Conservation (phyloP, 2,113 vertebrate species). For the Potamarius usumacintae region DNA sequence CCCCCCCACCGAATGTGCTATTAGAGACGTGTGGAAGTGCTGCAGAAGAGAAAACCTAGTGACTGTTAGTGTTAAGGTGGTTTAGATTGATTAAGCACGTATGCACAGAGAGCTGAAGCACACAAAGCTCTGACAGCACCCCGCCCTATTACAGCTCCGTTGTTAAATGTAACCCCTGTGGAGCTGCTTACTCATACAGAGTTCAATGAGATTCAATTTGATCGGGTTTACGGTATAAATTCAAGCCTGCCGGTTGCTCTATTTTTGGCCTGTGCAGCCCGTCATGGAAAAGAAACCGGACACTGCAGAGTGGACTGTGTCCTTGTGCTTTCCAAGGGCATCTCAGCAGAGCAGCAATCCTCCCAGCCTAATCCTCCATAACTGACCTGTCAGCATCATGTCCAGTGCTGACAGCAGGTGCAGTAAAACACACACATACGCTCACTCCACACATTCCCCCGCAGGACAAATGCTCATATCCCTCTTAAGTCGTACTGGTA, state of each 20-base stretch:
- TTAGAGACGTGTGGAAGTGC: constrained; percentile 28
- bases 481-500: neutral
- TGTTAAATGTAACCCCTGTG: neutral
- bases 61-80: constrained; percentile 23
- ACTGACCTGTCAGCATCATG: constrained; percentile 65
- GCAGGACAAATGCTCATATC: neutral
- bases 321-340: constrained; percentile 59
- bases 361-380: constrained; percentile 66
- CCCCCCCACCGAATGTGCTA: neutral
- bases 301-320: constrained; percentile 44
- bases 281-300: constrained; percentile 15
- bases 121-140: neutral
- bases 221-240: constrained; percentile 5
- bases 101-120: neutral
- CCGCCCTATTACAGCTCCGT: neutral
- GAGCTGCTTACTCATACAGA: neutral
- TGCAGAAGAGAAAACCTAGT: constrained; percentile 7
- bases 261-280: constrained; percentile 22
- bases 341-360: constrained; percentile 55
- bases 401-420: constrained; percentile 63
- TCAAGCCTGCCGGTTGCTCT: constrained; percentile 23
- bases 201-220: constrained; percentile 17
- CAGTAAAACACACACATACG: constrained; percentile 44
- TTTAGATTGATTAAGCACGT: constrained; percentile 31
- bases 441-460: constrained; percentile 8